phyloP scores from a whole-genome alignment of 1,140 invertebrate species.

The Mya arenaria region DNA sequence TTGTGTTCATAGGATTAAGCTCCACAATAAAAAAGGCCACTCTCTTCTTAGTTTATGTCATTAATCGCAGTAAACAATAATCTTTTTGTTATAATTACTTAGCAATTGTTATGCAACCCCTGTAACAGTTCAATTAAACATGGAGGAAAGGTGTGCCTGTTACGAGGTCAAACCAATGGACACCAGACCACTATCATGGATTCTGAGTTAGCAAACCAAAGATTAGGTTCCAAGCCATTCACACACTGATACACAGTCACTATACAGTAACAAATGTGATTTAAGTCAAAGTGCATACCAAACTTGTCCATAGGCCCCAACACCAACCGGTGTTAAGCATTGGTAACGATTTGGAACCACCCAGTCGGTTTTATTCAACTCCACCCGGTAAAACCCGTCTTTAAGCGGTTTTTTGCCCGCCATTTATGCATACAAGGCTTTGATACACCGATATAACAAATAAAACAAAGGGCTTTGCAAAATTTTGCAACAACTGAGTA shows the following conservation, averaged over 20 bases:
- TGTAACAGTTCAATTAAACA: not conserved
- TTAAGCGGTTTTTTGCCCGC: slow-evolving; percentile 59
- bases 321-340: slow-evolving; percentile 94
- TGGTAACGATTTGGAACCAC: slow-evolving; percentile 96
- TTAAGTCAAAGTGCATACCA: slow-evolving; percentile 93
- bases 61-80: no score
- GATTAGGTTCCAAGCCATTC: not conserved
- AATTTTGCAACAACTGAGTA: no score
- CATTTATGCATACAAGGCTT: slow-evolving; percentile 27
- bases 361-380: slow-evolving; percentile 98
- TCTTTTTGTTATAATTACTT: no score
- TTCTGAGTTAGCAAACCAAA: not conserved
- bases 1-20: no score
- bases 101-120: not conserved
- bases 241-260: not conserved
- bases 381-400: slow-evolving; percentile 83
- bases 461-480: no score
- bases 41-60: no score
- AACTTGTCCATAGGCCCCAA: slow-evolving; percentile 98
- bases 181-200: not conserved
- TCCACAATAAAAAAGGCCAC: no score
- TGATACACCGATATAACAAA: not conserved
- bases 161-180: not conserved
- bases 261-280: not conserved
- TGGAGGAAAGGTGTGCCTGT: not conserved